A percentile compares a stretch with the other conserved stretches of the same genome.
Conservation (phyloP, 2,113 vertebrate species). For the Gadus chalcogrammus region DNA sequence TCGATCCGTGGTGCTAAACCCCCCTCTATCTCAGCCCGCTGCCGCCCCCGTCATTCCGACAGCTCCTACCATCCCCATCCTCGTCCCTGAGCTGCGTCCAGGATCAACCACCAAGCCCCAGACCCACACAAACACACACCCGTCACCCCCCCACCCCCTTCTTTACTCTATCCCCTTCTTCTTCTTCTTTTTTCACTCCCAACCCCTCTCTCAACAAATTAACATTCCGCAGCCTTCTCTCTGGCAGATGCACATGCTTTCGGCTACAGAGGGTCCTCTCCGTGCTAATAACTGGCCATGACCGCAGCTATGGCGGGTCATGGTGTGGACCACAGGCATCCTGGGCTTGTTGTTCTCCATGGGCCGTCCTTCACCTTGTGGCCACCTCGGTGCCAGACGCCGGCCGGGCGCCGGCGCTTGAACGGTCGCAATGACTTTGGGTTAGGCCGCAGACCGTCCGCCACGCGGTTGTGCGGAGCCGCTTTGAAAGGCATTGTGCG, state of each 20-base stretch:
- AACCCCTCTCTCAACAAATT: conserved; percentile 30
- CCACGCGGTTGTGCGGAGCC: neutral
- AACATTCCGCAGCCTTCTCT: conserved; percentile 35
- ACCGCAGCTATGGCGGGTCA: no score
- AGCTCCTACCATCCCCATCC: neutral
- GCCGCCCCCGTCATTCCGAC: neutral
- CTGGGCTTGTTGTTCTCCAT: conserved; percentile 30
- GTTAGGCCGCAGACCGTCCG: neutral
- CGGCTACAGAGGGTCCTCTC: conserved; percentile 16
- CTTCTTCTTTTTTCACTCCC: neutral
- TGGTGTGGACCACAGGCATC: conserved; percentile 8
- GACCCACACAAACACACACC: conserved; percentile 31
- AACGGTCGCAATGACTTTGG: neutral
- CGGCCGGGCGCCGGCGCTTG: neutral
- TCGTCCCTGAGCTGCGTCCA: conserved; percentile 11
- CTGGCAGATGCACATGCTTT: no score
- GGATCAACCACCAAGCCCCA: neutral
- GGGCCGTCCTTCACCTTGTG: neutral
- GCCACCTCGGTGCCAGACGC: neutral
- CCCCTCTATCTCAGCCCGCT: neutral
- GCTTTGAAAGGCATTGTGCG: neutral
- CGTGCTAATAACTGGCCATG: neutral
- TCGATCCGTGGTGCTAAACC: no score
- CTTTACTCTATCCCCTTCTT: neutral
- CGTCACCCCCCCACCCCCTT: neutral